Conservation (phyloP, 35 echinoderm and acorn worm genomes). For the Strongylocentrotus purpuratus region DNA sequence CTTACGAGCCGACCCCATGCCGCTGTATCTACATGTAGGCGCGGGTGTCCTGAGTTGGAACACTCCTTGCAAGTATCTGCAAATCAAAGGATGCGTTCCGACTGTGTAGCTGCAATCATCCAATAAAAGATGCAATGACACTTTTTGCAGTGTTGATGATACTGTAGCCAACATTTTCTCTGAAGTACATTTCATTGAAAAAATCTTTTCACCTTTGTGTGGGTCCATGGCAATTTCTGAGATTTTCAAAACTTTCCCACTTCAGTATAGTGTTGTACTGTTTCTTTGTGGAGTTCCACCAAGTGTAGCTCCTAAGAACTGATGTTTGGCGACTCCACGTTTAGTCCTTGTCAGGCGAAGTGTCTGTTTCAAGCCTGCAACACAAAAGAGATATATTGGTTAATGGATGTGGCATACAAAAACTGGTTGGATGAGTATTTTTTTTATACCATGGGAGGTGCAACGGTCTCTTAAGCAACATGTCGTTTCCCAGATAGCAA, state of each 20-base stretch:
- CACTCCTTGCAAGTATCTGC: too few species aligned
- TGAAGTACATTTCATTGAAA: neutral
- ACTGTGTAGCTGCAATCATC: too few species aligned
- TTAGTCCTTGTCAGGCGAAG: neutral
- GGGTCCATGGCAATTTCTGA: neutral
- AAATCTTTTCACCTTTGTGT: neutral
- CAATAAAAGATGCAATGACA: neutral
- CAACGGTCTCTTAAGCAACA: neutral
- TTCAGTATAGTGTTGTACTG: neutral
- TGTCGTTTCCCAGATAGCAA: neutral
- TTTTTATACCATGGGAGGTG: neutral
- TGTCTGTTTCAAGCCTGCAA: neutral
- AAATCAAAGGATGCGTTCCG: too few species aligned
- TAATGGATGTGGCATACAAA: neutral
- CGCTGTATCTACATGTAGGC: too few species aligned
- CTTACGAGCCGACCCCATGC: neutral
- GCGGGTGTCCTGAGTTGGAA: neutral
- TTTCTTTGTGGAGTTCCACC: neutral
- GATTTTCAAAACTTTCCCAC: neutral
- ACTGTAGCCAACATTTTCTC: too few species aligned
- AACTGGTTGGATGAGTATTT: neutral
- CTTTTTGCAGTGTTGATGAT: neutral
- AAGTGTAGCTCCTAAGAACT: neutral
- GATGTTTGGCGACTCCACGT: neutral
- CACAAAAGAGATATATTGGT: neutral